Conservation (phyloP, 2,113 vertebrate genomes). For the Saguinus imperator region DNA sequence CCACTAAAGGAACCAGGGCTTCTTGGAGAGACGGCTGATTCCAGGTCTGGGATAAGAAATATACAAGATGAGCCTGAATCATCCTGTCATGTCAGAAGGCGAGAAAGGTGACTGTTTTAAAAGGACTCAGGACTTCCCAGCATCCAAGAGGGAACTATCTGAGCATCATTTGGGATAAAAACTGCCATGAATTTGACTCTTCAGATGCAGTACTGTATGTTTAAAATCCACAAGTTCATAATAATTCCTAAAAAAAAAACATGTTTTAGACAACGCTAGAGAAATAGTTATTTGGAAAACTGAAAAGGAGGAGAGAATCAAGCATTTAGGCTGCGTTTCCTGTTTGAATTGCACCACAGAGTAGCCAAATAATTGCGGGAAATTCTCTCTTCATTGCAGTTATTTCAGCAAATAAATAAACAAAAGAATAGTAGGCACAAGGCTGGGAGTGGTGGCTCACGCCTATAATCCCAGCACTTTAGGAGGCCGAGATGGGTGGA, state of each 20-base stretch:
- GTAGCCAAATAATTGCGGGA: not conserved
- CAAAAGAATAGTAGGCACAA: not conserved
- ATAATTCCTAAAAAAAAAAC: not conserved
- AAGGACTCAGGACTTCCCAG: not conserved
- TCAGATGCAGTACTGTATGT: not conserved
- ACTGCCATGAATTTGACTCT: not conserved
- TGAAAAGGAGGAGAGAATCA: not conserved
- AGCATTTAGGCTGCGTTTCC: not conserved
- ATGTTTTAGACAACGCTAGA: not conserved
- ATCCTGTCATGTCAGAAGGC: not conserved
- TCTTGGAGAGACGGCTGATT: not conserved
- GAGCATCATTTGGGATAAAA: not conserved
- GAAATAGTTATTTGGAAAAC: constrained; percentile 16
- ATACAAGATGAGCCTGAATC: not conserved
- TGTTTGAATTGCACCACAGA: not conserved
- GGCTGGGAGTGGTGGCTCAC: too few relatives aligned
- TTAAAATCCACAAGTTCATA: not conserved
- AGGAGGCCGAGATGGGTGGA: too few relatives aligned
- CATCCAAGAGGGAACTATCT: not conserved
- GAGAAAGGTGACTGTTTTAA: not conserved
- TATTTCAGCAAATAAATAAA: not conserved
- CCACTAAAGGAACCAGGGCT: not conserved
- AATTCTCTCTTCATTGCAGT: not conserved
- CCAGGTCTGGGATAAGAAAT: not conserved
- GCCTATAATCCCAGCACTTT: too few relatives aligned